These are phyloP conservation scores for Actinernus sp. DNA, from an alignment of 92 coral and sea anemone genomes.

Conservation along the genomic window DNA sequence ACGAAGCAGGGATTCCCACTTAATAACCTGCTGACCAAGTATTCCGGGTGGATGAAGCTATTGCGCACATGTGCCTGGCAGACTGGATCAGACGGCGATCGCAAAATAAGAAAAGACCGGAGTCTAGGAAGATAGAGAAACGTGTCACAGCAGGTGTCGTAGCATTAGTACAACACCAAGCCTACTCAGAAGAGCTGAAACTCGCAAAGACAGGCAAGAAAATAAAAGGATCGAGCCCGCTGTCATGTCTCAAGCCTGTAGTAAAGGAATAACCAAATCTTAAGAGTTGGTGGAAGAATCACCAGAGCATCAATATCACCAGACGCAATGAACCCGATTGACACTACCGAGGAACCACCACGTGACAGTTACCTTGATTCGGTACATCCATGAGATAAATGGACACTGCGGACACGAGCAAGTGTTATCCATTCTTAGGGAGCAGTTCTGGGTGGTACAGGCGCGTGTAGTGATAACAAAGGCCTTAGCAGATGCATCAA, in stretches of 20 bases:
- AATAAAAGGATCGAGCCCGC: constrained; percentile 18
- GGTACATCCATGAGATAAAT: constrained; percentile 39
- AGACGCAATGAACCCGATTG: constrained; percentile 44
- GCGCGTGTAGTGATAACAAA: constrained; percentile 47
- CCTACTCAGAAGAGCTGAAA: constrained; percentile 14
- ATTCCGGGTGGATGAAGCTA: constrained; percentile 25
- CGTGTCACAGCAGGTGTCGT: background rate
- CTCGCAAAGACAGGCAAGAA: constrained; percentile 13
- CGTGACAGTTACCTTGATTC: constrained; percentile 24
- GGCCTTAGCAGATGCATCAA: constrained; percentile 22
- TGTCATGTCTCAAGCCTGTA: constrained; percentile 21
- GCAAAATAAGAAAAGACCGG: background rate
- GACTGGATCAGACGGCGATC: constrained; percentile 11
- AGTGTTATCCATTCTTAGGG: constrained; percentile 30
- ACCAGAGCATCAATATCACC: constrained; percentile 33
- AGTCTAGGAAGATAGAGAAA: background rate
- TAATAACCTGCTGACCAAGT: constrained; percentile 1
- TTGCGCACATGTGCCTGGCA: constrained; percentile 23
- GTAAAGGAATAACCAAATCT: constrained; percentile 5
- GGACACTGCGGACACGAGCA: constrained; percentile 64
- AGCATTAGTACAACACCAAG: background rate
- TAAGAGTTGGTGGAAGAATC: constrained; percentile 50
- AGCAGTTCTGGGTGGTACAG: constrained; percentile 39
- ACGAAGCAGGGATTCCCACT: no score
- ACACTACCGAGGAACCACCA: constrained; percentile 41